phyloP scores from a whole-genome alignment of 2,113 vertebrate species.

The Erpornis zantholeuca region DNA sequence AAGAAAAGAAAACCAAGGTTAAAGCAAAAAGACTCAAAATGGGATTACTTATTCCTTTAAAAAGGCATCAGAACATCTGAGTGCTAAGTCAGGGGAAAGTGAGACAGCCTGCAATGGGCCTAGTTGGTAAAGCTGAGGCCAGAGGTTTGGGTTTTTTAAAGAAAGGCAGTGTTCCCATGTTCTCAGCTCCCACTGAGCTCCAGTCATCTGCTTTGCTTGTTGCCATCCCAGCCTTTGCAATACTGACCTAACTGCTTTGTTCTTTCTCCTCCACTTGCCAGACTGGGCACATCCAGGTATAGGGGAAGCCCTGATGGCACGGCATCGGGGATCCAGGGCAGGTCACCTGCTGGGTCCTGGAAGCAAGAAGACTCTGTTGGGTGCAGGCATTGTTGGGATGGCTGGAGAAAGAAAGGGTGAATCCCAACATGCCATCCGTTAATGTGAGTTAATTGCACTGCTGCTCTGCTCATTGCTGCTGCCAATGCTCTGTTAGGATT shows the following conservation, averaged over 20 bases:
- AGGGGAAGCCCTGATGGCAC: neutral
- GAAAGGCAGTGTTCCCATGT: neutral
- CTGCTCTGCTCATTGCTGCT: neutral
- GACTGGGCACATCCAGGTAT: neutral
- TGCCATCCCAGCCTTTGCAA: neutral
- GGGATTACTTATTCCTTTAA: neutral
- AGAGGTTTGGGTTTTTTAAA: neutral
- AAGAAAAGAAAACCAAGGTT: neutral
- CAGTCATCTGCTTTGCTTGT: neutral
- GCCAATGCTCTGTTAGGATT: neutral
- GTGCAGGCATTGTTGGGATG: fast-evolving
- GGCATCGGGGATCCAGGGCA: neutral
- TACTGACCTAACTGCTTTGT: neutral
- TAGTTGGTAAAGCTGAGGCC: neutral
- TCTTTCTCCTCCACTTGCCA: neutral
- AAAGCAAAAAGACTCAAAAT: neutral
- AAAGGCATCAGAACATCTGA: neutral
- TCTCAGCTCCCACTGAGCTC: neutral
- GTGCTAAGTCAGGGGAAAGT: neutral
- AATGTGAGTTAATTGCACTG: neutral
- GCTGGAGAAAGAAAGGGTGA: neutral
- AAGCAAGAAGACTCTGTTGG: neutral
- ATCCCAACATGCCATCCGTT: neutral
- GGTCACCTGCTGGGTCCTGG: neutral
- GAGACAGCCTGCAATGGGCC: neutral